These are phyloP conservation scores for Poecilus cupreus DNA, from an alignment of 2,888 invertebrate species.

Conservation along the genomic window DNA sequence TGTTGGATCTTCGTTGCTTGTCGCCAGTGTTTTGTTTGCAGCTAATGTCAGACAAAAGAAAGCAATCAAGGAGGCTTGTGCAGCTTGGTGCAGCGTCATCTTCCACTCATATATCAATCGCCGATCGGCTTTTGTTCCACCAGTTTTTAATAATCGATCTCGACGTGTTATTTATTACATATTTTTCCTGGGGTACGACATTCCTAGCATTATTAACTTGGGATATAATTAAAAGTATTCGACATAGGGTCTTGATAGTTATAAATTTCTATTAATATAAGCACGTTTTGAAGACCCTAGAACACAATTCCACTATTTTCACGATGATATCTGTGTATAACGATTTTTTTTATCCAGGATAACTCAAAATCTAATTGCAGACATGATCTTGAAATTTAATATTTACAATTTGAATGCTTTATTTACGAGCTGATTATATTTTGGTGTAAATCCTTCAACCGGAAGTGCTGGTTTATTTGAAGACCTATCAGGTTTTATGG, in stretches of 20 bases:
- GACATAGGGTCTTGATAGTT: not conserved
- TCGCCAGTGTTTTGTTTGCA: too few species aligned
- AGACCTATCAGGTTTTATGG: too few species aligned
- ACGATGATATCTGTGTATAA: too few species aligned
- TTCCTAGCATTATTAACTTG: not conserved
- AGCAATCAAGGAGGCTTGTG: conserved; percentile 13
- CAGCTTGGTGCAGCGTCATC: conserved; percentile 5
- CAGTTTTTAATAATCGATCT: conserved; percentile 24
- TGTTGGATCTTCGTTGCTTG: not conserved
- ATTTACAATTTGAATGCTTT: too few species aligned
- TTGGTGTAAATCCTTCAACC: too few species aligned
- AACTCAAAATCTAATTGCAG: too few species aligned
- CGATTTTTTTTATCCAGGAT: too few species aligned
- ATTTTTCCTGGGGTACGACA: not conserved
- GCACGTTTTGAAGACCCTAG: too few species aligned
- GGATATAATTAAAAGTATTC: not conserved
- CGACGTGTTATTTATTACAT: not conserved
- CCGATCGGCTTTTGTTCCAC: conserved; percentile 29
- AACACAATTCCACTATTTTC: too few species aligned
- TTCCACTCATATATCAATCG: conserved; percentile 8
- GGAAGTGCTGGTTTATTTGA: too few species aligned
- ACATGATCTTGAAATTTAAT: too few species aligned
- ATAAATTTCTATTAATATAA: not conserved
- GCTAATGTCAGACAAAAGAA: conserved; percentile 7
- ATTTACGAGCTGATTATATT: too few species aligned